Conservation (phyloP, 37 sponge, comb jelly and placozoan genomes). For the Hexactinellida sp. region DNA sequence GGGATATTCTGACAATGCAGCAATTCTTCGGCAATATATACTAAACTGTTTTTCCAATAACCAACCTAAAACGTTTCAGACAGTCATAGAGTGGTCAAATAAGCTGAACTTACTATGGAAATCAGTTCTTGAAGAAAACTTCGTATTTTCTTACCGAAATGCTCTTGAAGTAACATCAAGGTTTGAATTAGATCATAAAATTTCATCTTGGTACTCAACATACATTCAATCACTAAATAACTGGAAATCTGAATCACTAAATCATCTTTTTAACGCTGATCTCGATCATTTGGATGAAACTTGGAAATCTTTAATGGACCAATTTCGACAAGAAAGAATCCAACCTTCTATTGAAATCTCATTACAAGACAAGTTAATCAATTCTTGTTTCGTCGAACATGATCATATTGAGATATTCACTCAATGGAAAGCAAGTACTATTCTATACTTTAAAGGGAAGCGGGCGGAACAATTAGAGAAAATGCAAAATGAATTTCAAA, state of each 20-base stretch:
- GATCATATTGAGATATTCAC: neutral
- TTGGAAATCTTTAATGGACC: neutral
- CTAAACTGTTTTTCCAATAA: neutral
- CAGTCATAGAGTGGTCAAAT: neutral
- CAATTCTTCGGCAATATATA: neutral
- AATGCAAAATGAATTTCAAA: neutral
- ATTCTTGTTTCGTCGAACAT: neutral
- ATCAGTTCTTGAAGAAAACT: constrained; percentile 27
- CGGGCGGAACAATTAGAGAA: neutral
- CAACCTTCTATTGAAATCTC: neutral
- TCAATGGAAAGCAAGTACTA: neutral
- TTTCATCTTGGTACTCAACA: constrained; percentile 16
- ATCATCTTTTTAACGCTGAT: neutral
- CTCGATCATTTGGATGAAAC: neutral
- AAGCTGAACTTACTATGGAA: constrained; percentile 10
- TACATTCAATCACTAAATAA: neutral
- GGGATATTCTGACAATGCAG: neutral
- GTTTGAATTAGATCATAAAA: neutral
- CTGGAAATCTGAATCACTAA: neutral
- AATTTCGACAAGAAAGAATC: neutral
- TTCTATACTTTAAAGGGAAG: neutral
- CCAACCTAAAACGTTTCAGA: neutral
- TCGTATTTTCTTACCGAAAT: constrained; percentile 23
- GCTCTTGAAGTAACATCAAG: constrained; percentile 19
- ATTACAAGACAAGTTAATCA: neutral